phyloP scores from a whole-genome alignment of 2,888 invertebrate genomes.

The Escarpia spicata region DNA sequence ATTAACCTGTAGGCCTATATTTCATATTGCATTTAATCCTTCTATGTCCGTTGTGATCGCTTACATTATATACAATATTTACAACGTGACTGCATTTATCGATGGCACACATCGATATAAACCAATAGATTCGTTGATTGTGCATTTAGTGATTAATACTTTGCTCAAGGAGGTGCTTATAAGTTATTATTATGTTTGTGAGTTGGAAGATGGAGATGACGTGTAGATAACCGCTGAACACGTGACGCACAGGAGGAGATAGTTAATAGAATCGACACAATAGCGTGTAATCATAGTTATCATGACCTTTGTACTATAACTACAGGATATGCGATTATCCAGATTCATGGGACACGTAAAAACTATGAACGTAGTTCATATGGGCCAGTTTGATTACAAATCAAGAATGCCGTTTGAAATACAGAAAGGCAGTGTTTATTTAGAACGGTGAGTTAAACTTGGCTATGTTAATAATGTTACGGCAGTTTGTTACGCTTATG shows the following conservation, averaged over 20 bases:
- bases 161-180: slow-evolving; percentile 16
- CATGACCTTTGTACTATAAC: too few relatives aligned
- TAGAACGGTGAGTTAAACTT: too few relatives aligned
- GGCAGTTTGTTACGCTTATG: background rate
- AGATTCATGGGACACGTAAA: too few relatives aligned
- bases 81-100: background rate
- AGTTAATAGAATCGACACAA: too few relatives aligned
- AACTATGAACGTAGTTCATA: too few relatives aligned
- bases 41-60: background rate
- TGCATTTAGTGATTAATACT: background rate
- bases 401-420: background rate
- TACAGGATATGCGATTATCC: too few relatives aligned
- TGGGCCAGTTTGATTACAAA: background rate
- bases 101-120: background rate
- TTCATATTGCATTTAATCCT: slow-evolving; percentile 13
- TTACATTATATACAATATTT: background rate
- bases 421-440: too few relatives aligned
- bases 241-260: too few relatives aligned
- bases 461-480: background rate
- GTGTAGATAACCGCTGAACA: background rate
- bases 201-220: background rate
- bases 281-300: too few relatives aligned
- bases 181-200: background rate
- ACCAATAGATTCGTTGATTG: slow-evolving; percentile 13
- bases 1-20: background rate